Base-by-base conservation (phyloP, 2,888 invertebrate genomes). In the Drosophila subquinaria region DNA sequence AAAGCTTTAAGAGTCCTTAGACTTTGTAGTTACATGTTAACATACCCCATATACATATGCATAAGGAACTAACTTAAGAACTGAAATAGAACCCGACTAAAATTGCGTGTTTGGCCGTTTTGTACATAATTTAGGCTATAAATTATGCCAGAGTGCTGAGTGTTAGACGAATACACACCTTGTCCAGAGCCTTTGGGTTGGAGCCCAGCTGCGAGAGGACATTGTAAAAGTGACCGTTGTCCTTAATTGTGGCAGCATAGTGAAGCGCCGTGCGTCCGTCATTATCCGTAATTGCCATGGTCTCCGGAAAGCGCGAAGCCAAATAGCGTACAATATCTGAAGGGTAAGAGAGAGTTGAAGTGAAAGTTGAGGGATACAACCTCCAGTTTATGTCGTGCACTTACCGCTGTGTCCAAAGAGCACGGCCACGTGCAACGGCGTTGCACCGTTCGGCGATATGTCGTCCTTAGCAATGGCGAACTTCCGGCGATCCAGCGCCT, bases 381-480 rank as follows among this genome's bases (percentile, higher is more conserved):
- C 27, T 5, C 27, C 5, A 27, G 38, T 4, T 27, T 5, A 3
- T 0, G 15, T 11, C 1, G 1, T 11, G 3, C 3, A 75, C 88
- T 82, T 95, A 92, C 96, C 96, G 8, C 96, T 96, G 93, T 97
- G 96, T 30, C 97, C 97, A 92, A 97, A 97, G 71, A 97, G 94
- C 0, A 96, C 96, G 1, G 97, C 97, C 11, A 97, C 96, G 92
- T 98, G 98, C 67, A 98, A 93, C 0, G 98, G 97, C 3, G 97
- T 96, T 20, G 97, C 95, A 3, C 97, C 97, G 83, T 96, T 95
- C 0, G 96, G 95, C n/a, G 97, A 96, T 77, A 95, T 94, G 69
- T 96, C 95, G 92, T 98, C 97, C 82, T 96, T 95, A 20, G 98
- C 98, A 70, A 97, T 95, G 1, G 97, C 98, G 91, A 98, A 97